Evolutionary conservation across 2,888 invertebrate genomes (phyloP), one percentile per base, ranked within the genome.

Genomic region (Meloe dianella): DNA sequence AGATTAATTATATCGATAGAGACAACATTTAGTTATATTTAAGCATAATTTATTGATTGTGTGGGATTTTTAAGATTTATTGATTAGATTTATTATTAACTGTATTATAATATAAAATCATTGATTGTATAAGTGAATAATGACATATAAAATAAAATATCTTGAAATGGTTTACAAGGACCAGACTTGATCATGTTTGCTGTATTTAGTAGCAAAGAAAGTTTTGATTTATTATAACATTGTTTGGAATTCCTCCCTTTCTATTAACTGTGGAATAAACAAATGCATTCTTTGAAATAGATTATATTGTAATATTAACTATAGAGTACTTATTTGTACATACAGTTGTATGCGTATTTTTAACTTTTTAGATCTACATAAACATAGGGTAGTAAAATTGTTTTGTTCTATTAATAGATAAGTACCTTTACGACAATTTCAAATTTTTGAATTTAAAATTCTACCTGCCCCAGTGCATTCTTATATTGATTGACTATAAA

Each of bases 21-120:
- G 14, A 58, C 58, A 7, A 58, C 58, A 35, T 27, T 58, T 58
- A 47, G 7, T 20, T 12, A 17, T 58, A 24, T 58, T 58, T 38
- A 38, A n/a, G 35, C 8, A 20, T 58, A 29, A 58, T 58, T 58
- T 58, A 58, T 58, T 58, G 58, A 17, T 35, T 22, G 29, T 58
- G 58, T 58, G 4, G 58, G 58, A 30, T 58, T 58, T 58, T 27
- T 47, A 17, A 6, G 29, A n/a, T 58, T n/a, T 30, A 58, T 58
- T 58, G 58, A 58, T 58, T 20, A 32, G 10, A 30, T 58, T 58
- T 58, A 58, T 29, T 30, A 35, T 27, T 17, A 14, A 17, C 20
- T 17, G 2, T 10, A 4, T 29, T 30, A n/a, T n/a, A n/a, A n/a
- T 58, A 58, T 17, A 22, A 57, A 32, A 32, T 57, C 27, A 57